A percentile compares a stretch with the other conserved stretches of the same genome.
These are phyloP conservation scores for Mesochorus sp. DNA, from an alignment of 2,888 invertebrate genomes.

Conservation along the genomic window DNA sequence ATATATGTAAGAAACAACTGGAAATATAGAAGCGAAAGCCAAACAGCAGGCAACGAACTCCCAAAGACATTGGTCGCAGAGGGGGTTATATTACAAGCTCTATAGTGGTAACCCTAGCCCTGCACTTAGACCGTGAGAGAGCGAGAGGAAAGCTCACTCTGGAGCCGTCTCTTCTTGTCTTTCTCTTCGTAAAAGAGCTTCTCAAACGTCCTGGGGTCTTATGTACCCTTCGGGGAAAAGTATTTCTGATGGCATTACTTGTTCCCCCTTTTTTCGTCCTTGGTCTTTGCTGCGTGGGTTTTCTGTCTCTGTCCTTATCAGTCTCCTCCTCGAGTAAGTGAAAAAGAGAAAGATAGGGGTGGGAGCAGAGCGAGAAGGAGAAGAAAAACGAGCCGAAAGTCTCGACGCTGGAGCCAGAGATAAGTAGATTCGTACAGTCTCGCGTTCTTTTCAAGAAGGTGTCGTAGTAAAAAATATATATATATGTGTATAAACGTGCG, in stretches of 20 bases:
- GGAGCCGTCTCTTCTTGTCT: conserved; percentile 61
- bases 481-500: conserved; percentile 4
- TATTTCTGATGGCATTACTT: conserved; percentile 74
- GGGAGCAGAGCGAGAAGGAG: conserved; percentile 18
- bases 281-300: conserved; percentile 22
- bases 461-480: conserved; percentile 51
- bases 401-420: background rate
- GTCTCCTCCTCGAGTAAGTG: background rate
- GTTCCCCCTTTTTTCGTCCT: conserved; percentile 51
- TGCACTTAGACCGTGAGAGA: conserved; percentile 60
- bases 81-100: conserved; percentile 75
- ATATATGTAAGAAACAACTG: conserved; percentile 14
- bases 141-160: conserved; percentile 54
- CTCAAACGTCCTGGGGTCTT: conserved; percentile 55
- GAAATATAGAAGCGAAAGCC: conserved; percentile 28
- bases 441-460: conserved; percentile 28
- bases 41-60: conserved; percentile 48
- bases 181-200: conserved; percentile 34
- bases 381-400: background rate
- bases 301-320: conserved; percentile 11
- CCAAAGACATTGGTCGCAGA: conserved; percentile 57
- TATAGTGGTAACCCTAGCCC: conserved; percentile 77
- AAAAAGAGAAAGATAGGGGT: background rate
- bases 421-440: conserved; percentile 26
- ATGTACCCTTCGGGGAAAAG: conserved; percentile 58